Base-by-base conservation (phyloP, 2,113 vertebrate species). In the Zingel zingel region DNA sequence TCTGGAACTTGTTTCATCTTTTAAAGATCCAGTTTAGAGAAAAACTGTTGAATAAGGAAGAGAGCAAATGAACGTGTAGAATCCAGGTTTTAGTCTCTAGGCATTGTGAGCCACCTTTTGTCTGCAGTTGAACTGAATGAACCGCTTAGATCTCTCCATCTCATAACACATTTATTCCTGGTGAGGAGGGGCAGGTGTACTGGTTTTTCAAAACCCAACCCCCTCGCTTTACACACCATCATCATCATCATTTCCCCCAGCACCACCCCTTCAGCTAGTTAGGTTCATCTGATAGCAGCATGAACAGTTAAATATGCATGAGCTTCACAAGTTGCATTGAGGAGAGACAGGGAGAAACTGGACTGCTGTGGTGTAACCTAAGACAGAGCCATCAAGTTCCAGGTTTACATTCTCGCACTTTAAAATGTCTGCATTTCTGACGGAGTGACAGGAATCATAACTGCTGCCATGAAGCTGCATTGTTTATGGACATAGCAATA, bases 261-360 rank as follows among this genome's bases (percentile, higher is more conserved):
- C 71, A 64, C 88, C 81, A 71, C 79, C 86, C 79, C 72, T 84
- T 75, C 61, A 72, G 59, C 77, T 50, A 50, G 63, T 75, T 65
- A 21, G 76, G 82, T 87, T 93, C 85, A 93, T 93, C 85, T 90
- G 93, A 94, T 92, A 88, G 86, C 78, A 87, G 80, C 74, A n/a
- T 74, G 16, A 75, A 81, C 36, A 69, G 88, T 95, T 67, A 94
- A 95, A 93, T 86, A 94, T 95, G 88, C 69, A 95, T 87, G 72
- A 88, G 82, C 78, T 84, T 87, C 71, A 91, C 86, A 88, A 82
- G 88, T 88, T 56, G 76, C 85, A 81, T 39, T 80, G 83, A 91
- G 75, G 57, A 76, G 74, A 88, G 85, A 88, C 72, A 57, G 72
- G 82, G 81, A 73, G 79, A 65, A 76, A 70, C 71, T 72, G 63